Conservation (phyloP, 1,140 invertebrate species). For the Schlechtendalia chinensis region DNA sequence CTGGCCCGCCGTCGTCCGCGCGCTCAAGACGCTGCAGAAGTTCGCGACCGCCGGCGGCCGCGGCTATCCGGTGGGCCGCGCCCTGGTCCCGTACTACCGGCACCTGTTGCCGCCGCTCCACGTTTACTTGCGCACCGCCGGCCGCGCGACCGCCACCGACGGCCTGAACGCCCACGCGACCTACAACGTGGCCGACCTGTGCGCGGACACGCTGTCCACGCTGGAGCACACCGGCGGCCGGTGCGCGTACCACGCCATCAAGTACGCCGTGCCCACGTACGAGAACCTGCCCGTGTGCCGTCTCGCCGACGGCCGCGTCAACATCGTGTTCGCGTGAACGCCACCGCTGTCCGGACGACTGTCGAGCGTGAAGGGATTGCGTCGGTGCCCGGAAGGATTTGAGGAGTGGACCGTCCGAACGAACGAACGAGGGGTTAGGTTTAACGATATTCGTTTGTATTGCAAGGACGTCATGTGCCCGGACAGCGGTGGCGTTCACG, state of each 20-base stretch:
- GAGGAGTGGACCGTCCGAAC: too few species aligned
- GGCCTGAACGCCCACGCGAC: not conserved
- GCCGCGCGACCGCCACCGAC: not conserved
- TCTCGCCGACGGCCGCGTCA: not conserved
- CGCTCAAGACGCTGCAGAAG: not conserved
- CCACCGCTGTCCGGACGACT: too few species aligned
- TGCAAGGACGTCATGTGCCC: too few species aligned
- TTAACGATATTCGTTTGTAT: too few species aligned
- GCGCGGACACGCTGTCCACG: not conserved
- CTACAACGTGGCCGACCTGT: conserved; percentile 6
- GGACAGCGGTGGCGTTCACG: too few species aligned
- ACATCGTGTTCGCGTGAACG: too few species aligned
- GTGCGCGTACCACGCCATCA: not conserved
- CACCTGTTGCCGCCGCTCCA: not conserved
- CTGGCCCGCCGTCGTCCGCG: not conserved
- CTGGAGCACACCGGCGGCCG: not conserved
- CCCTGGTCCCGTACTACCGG: not conserved
- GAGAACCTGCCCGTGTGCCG: not conserved
- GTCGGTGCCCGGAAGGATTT: too few species aligned
- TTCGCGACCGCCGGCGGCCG: too few species aligned
- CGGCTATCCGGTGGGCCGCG: not conserved
- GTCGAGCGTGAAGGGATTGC: too few species aligned
- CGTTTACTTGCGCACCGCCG: not conserved
- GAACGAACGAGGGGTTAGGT: too few species aligned
- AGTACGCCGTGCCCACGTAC: not conserved